A percentile compares a stretch with the other conserved stretches of the same genome.
These are phyloP conservation scores for Mimumesa dahlbomi DNA, from an alignment of 2,888 invertebrate species.

Conservation along the genomic window DNA sequence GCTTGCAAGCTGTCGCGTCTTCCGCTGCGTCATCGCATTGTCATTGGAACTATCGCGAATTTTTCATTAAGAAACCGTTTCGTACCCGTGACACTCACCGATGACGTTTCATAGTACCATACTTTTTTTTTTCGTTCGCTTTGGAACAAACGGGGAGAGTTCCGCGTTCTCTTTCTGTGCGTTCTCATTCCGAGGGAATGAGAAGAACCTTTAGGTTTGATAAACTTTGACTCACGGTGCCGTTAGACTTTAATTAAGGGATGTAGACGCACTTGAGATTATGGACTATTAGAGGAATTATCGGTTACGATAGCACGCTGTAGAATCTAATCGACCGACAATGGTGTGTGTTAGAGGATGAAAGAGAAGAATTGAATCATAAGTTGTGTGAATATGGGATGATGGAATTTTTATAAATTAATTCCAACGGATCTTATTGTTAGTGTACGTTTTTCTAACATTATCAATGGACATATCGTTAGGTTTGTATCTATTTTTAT, in stretches of 20 bases:
- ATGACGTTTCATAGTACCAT: no score
- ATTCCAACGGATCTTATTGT: no score
- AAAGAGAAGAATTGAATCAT: slow-evolving; percentile 33
- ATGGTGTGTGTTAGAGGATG: slow-evolving; percentile 47
- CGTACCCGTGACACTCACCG: no score
- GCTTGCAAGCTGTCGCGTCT: slow-evolving; percentile 76
- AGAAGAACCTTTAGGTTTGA: slow-evolving; percentile 29
- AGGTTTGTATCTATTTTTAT: no score
- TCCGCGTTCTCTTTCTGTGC: slow-evolving; percentile 3
- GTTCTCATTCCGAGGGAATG: slow-evolving; percentile 31
- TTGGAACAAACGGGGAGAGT: no score
- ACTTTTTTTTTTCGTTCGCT: no score
- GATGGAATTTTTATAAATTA: not conserved
- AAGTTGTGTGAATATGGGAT: slow-evolving; percentile 25
- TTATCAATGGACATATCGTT: no score
- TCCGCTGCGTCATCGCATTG: slow-evolving; percentile 63
- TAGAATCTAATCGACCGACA: slow-evolving; percentile 55
- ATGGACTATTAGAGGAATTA: slow-evolving; percentile 57
- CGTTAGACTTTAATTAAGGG: slow-evolving; percentile 60
- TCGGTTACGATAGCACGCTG: slow-evolving; percentile 21
- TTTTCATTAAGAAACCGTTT: slow-evolving; percentile 44
- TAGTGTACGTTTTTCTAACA: no score
- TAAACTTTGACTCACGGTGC: slow-evolving; percentile 35
- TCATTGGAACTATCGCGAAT: slow-evolving; percentile 61
- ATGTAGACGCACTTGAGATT: slow-evolving; percentile 44